A percentile compares a stretch with the other conserved stretches of the same genome.
Conservation (phyloP, 2,113 vertebrate species). For the Austrofundulus limnaeus region DNA sequence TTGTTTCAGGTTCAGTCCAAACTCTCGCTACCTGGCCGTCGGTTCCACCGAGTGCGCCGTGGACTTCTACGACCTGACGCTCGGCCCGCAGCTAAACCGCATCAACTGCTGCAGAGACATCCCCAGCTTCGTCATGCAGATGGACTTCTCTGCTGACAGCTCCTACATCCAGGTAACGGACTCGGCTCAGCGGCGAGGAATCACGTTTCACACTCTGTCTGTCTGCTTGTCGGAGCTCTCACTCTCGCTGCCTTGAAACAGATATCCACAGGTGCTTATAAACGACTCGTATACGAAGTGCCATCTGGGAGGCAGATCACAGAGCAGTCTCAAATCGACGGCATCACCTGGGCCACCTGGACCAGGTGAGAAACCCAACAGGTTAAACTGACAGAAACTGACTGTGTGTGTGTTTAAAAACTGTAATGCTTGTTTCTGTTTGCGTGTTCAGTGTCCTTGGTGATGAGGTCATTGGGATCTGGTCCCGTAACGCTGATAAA, state of each 20-base stretch:
- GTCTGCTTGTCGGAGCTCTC: neutral
- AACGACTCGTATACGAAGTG: constrained; percentile 96
- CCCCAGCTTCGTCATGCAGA: constrained; percentile 93
- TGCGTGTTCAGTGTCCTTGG: constrained; percentile 86
- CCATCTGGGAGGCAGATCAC: constrained; percentile 94
- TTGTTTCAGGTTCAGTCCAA: constrained; percentile 89
- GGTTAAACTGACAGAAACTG: neutral
- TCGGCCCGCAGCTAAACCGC: constrained; percentile 91
- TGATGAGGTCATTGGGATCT: constrained; percentile 95
- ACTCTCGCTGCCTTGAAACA: constrained; percentile 53
- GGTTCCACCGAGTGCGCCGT: constrained; percentile 94
- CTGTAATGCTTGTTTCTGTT: neutral
- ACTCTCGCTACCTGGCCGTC: constrained; percentile 90
- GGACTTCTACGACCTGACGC: constrained; percentile 93
- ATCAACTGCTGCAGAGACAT: constrained; percentile 96
- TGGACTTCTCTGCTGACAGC: constrained; percentile 96
- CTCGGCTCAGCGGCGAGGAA: neutral
- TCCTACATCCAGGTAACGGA: constrained; percentile 85
- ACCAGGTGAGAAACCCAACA: constrained; percentile 84
- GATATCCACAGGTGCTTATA: constrained; percentile 97
- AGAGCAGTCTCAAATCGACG: constrained; percentile 90
- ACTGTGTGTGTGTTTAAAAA: neutral
- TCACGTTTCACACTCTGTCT: neutral
- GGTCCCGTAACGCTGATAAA: constrained; percentile 95
- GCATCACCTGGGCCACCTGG: constrained; percentile 98